These are phyloP conservation scores for Chelon labrosus DNA, from an alignment of 2,797 vertebrate species.

Conservation along the genomic window DNA sequence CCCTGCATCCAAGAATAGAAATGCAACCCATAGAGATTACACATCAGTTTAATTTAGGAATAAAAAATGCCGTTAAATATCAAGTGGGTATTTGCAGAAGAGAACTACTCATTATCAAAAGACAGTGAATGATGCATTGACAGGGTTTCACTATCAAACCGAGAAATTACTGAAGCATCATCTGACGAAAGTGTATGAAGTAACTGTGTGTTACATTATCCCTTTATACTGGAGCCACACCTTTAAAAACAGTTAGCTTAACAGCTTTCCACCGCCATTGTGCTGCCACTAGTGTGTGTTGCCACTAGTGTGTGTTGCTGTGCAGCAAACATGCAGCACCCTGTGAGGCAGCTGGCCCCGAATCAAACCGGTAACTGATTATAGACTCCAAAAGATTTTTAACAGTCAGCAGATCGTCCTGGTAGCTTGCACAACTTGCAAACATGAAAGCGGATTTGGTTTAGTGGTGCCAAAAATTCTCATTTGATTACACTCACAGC, in stretches of 20 bases:
- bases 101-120: no score
- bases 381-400: slow-evolving; percentile 29
- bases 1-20: no score
- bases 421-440: slow-evolving; percentile 18
- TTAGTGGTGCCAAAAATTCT: slow-evolving; percentile 14
- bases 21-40: neutral
- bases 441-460: slow-evolving; percentile 24
- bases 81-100: neutral
- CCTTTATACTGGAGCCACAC: neutral
- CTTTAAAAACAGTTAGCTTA: neutral
- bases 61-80: neutral
- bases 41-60: slow-evolving; percentile 26
- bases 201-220: neutral
- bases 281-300: no score
- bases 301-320: slow-evolving; percentile 23
- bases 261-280: slow-evolving; percentile 16
- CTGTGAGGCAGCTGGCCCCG: slow-evolving; percentile 34
- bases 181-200: neutral
- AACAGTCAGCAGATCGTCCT: slow-evolving; percentile 48
- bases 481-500: slow-evolving; percentile 7
- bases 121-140: no score
- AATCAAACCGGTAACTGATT: slow-evolving; percentile 50
- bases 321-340: slow-evolving; percentile 36
- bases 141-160: neutral
- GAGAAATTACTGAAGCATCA: neutral